phyloP scores from a whole-genome alignment of 2,888 invertebrate species.

The Allacma fusca region DNA sequence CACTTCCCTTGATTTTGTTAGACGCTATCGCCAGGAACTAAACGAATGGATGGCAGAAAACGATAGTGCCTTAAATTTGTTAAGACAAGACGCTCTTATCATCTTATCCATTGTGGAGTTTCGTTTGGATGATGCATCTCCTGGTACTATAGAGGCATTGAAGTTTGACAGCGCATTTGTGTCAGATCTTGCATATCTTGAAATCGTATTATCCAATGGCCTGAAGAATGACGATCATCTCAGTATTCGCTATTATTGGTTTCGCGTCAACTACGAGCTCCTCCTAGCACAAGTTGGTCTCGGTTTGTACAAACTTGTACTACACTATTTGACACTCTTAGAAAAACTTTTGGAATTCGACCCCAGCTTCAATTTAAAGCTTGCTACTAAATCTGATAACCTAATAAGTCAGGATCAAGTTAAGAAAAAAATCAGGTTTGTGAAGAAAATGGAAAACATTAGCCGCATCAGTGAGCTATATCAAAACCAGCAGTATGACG shows the following conservation, averaged over 20 bases:
- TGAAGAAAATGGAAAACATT: conserved; percentile 56
- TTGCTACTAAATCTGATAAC: conserved; percentile 47
- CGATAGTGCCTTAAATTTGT: neutral
- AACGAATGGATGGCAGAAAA: conserved; percentile 28
- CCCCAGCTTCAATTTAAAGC: conserved; percentile 1
- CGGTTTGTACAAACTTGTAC: neutral
- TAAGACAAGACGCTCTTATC: conserved; percentile 30
- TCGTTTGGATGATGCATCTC: conserved; percentile 21
- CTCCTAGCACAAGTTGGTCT: conserved; percentile 19
- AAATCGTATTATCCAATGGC: conserved; percentile 24
- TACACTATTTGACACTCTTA: conserved; percentile 27
- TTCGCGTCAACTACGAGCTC: conserved; percentile 38
- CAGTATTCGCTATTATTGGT: conserved; percentile 38
- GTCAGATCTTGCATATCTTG: conserved; percentile 20
- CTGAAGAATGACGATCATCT: conserved; percentile 19
- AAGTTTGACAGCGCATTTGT: conserved; percentile 27
- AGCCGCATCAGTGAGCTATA: conserved; percentile 67
- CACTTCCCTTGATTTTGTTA: neutral
- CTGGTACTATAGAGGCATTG: neutral
- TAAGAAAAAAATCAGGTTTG: conserved; percentile 63
- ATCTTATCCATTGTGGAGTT: conserved; percentile 27
- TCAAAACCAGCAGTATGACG: conserved; percentile 72
- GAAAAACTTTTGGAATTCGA: neutral
- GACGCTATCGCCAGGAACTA: conserved; percentile 25
- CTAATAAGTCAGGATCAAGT: conserved; percentile 69